phyloP scores from a whole-genome alignment of 2,797 vertebrate species.

The Ataeniobius toweri region DNA sequence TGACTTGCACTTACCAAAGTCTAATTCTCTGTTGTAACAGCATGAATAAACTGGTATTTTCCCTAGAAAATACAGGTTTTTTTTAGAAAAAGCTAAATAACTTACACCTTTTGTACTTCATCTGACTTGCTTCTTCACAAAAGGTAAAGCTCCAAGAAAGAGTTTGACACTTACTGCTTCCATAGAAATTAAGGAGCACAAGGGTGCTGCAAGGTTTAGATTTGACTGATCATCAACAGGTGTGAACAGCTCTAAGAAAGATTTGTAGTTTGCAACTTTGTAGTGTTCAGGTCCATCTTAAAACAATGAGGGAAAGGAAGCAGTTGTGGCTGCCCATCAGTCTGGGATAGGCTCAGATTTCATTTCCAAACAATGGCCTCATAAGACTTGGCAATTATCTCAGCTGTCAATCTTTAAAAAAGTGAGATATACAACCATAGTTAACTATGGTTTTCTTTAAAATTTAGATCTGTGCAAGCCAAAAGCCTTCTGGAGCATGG shows the following conservation, averaged over 20 bases:
- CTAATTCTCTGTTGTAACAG: neutral
- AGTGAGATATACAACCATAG: neutral
- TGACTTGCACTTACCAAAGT: neutral
- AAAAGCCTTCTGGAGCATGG: neutral
- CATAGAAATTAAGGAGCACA: neutral
- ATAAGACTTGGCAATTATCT: neutral
- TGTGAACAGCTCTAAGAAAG: neutral
- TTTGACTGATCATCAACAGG: neutral
- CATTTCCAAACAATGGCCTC: neutral
- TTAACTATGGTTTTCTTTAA: neutral
- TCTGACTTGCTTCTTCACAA: neutral
- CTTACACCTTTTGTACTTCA: neutral
- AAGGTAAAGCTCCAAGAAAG: neutral
- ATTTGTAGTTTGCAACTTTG: neutral
- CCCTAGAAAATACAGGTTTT: neutral
- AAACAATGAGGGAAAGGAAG: slow-evolving; percentile 1
- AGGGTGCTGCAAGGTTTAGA: neutral
- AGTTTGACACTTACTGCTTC: neutral
- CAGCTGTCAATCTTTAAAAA: neutral
- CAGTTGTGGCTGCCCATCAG: neutral
- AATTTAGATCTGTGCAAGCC: neutral
- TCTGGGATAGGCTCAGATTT: neutral
- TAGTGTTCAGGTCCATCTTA: neutral
- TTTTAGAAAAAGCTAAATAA: neutral
- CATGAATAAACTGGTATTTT: neutral